Conservation (phyloP, 2,113 vertebrate genomes). For the Corythaixoides concolor region DNA sequence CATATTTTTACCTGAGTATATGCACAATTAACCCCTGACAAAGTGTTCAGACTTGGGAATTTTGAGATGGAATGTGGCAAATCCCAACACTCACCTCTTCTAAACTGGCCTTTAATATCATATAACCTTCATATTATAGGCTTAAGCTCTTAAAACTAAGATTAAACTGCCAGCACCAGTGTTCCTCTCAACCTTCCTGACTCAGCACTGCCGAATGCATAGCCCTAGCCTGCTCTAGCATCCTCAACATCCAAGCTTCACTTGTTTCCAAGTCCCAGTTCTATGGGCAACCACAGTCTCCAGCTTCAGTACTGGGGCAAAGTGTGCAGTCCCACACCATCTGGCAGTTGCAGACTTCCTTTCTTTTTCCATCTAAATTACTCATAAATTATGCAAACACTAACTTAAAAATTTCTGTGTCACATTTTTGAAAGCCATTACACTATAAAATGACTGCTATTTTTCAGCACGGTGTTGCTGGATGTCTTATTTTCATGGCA, state of each 20-base stretch:
- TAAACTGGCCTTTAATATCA: not conserved
- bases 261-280: not conserved
- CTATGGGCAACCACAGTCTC: not conserved
- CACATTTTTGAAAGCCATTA: not conserved
- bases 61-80: not conserved
- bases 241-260: not conserved
- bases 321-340: not conserved
- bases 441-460: not conserved
- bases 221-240: not conserved
- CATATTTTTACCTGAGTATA: accelerated
- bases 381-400: not conserved
- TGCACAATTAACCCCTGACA: not conserved
- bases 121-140: not conserved
- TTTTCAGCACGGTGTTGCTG: not conserved
- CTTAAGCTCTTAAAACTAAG: not conserved
- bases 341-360: not conserved
- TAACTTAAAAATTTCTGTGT: not conserved
- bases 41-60: not conserved
- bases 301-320: not conserved
- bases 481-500: not conserved
- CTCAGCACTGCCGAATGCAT: not conserved
- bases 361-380: not conserved
- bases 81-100: not conserved
- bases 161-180: not conserved
- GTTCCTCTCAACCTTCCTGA: not conserved